A percentile compares a stretch with the other conserved stretches of the same genome.
These are phyloP conservation scores for Perodicticus potto DNA, from an alignment of 2,797 vertebrate species.

Conservation along the genomic window DNA sequence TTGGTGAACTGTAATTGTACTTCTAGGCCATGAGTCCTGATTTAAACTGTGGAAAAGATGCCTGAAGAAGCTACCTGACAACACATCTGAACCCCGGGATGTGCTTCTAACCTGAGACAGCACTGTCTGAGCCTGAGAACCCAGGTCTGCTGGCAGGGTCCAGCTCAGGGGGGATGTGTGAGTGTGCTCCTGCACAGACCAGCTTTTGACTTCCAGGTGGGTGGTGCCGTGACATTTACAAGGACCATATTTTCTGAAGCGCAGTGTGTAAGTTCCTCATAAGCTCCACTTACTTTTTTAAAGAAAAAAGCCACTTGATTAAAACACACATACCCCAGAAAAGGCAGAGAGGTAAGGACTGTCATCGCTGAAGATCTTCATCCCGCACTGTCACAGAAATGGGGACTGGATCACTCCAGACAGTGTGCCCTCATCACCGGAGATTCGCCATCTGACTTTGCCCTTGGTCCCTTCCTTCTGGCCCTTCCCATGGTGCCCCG, in stretches of 20 bases:
- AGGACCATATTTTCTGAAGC: neutral
- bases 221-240: neutral
- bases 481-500: neutral
- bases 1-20: neutral
- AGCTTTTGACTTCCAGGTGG: neutral
- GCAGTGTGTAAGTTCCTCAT: neutral
- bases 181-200: accelerated
- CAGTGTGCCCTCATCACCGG: accelerated
- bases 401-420: neutral
- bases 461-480: neutral
- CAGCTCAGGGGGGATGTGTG: accelerated
- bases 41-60: neutral
- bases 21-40: neutral
- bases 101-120: neutral
- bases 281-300: neutral
- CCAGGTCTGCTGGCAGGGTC: neutral
- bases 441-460: neutral
- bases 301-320: neutral
- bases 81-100: neutral
- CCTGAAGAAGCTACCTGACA: neutral
- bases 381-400: neutral
- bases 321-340: neutral
- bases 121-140: neutral
- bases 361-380: neutral
- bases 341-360: neutral